These are phyloP conservation scores for Cyrtorhinus lividipennis DNA, from an alignment of 1,140 invertebrate species.

Conservation along the genomic window DNA sequence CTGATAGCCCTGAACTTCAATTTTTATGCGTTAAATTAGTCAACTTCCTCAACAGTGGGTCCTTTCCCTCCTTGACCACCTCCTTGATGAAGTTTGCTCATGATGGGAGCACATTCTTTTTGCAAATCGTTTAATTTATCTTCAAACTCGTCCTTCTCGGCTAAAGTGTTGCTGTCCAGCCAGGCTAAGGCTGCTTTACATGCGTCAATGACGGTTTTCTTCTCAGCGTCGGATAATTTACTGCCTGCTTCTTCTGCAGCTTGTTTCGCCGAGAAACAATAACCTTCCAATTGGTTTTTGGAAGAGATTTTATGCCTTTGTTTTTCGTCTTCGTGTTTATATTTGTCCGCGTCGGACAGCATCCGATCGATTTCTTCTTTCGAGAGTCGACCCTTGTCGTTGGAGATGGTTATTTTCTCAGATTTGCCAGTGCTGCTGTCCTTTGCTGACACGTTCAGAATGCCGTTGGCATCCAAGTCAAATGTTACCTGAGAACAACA, in stretches of 20 bases:
- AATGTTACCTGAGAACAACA: conserved; percentile 36
- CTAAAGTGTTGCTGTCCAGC: conserved; percentile 50
- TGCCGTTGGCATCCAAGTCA: conserved; percentile 53
- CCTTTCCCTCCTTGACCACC: conserved; percentile 34
- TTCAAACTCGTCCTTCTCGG: conserved; percentile 62
- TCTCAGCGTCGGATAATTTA: conserved; percentile 29
- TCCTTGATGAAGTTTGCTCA: conserved; percentile 57
- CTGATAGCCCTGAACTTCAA: no score
- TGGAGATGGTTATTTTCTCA: conserved; percentile 40
- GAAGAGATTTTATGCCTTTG: conserved; percentile 41
- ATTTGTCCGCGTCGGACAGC: conserved; percentile 51
- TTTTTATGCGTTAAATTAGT: no score
- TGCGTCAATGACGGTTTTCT: conserved; percentile 34
- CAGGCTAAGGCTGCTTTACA: conserved; percentile 39
- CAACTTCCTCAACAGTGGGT: conserved; percentile 53
- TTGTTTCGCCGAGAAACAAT: conserved; percentile 53
- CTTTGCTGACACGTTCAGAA: conserved; percentile 45
- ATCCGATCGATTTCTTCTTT: conserved; percentile 43
- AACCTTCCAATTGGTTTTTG: conserved; percentile 54
- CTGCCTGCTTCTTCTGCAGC: conserved; percentile 30
- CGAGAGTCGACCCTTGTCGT: conserved; percentile 40
- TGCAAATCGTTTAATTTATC: conserved; percentile 56
- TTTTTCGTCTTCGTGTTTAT: conserved; percentile 39
- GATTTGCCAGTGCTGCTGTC: conserved; percentile 37
- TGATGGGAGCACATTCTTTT: conserved; percentile 51